Evolutionary conservation across 1,140 invertebrate genomes (phyloP).

Genomic region (Stegodyphus dumicola): DNA sequence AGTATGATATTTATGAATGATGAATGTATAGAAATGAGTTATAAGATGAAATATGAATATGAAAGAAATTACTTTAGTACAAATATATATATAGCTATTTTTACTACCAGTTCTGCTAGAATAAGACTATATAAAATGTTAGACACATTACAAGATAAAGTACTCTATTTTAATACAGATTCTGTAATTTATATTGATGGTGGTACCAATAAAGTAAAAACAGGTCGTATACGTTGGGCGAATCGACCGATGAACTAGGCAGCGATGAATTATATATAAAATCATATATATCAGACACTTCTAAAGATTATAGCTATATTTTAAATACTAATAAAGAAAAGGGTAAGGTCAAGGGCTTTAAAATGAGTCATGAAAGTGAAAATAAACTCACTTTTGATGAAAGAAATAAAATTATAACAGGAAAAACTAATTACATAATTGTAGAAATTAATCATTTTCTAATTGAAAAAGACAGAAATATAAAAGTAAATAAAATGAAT

Average conservation of each 20-base stretch:
- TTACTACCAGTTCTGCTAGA: constrained; percentile 33
- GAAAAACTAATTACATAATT: neutral
- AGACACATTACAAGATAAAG: constrained; percentile 30
- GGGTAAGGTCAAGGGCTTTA: neutral
- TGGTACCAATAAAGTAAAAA: neutral
- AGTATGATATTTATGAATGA: constrained; percentile 34
- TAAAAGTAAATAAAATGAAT: neutral
- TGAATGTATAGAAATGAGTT: constrained; percentile 23
- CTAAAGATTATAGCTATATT: constrained; percentile 29
- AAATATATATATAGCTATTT: constrained; percentile 21
- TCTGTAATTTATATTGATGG: neutral
- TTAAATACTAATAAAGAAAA: constrained; percentile 3
- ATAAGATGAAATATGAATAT: constrained; percentile 32
- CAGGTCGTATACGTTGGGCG: constrained; percentile 8
- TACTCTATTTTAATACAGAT: constrained; percentile 25
- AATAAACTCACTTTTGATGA: neutral
- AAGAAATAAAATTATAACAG: constrained; percentile 8
- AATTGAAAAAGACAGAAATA: neutral
- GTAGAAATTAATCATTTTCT: neutral
- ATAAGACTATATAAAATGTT: constrained; percentile 18
- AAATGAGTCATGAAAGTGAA: constrained; percentile 7
- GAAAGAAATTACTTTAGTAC: constrained; percentile 17
- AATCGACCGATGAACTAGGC: constrained; percentile 20
- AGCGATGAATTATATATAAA: constrained; percentile 12
- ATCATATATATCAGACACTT: neutral